A percentile compares a stretch with the other conserved stretches of the same genome.
These are phyloP conservation scores for Melanotaenia pygmaea DNA, from an alignment of 2,797 vertebrate species.

Conservation along the genomic window DNA sequence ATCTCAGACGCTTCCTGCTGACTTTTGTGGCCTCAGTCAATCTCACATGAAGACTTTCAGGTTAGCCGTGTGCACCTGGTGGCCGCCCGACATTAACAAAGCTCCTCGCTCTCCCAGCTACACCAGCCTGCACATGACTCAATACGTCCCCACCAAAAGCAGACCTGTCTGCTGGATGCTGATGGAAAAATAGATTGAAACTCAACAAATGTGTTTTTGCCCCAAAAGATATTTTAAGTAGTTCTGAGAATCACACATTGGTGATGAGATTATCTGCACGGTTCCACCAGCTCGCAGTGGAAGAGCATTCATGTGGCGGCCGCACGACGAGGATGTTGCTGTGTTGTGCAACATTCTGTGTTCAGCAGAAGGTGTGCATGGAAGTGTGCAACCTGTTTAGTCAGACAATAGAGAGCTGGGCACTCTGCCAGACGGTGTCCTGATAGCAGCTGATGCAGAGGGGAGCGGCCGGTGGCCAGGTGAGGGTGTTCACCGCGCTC, in stretches of 20 bases:
- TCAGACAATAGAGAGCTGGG: slow-evolving; percentile 50
- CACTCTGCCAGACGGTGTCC: slow-evolving; percentile 44
- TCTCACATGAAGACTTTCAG: slow-evolving; percentile 64
- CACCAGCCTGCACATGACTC: slow-evolving; percentile 55
- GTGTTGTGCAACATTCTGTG: slow-evolving; percentile 29
- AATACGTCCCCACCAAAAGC: slow-evolving; percentile 52
- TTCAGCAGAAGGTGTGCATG: slow-evolving; percentile 47
- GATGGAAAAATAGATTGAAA: slow-evolving; percentile 82
- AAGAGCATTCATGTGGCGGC: slow-evolving; percentile 55
- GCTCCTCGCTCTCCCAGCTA: slow-evolving; percentile 43
- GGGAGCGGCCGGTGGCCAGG: slow-evolving; percentile 53
- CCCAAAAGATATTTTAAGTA: slow-evolving; percentile 64
- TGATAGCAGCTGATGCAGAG: slow-evolving; percentile 60
- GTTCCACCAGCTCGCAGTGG: slow-evolving; percentile 38
- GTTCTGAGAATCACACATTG: slow-evolving; percentile 60
- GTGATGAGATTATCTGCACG: slow-evolving; percentile 56
- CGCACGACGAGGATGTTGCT: slow-evolving; percentile 26
- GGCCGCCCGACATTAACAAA: slow-evolving; percentile 69
- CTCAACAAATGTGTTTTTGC: slow-evolving; percentile 39
- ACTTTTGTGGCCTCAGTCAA: slow-evolving; percentile 74
- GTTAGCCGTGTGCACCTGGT: slow-evolving; percentile 59
- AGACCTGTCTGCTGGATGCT: slow-evolving; percentile 63
- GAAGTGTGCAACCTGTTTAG: slow-evolving; percentile 68
- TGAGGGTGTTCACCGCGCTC: slow-evolving; percentile 64
- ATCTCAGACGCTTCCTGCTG: slow-evolving; percentile 74